phyloP scores from a whole-genome alignment of 2,113 vertebrate genomes.

The Motacilla tschutschensis region DNA sequence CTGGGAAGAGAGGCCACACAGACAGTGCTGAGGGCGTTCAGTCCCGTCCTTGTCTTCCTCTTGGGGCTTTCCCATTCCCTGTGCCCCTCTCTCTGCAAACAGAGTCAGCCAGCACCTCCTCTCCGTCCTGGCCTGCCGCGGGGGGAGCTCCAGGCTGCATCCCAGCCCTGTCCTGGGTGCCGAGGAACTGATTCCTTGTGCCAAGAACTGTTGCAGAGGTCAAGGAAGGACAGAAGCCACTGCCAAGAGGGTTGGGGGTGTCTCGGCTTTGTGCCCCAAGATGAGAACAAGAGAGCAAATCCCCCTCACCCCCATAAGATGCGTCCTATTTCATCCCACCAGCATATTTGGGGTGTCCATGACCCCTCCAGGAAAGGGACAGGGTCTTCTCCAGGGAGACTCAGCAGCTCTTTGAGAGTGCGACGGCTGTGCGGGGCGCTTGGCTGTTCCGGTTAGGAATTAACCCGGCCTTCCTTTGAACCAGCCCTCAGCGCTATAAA shows the following conservation, averaged over 20 bases:
- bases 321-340: not conserved
- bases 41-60: not conserved
- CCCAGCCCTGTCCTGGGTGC: not conserved
- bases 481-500: conserved; percentile 59
- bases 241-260: not conserved
- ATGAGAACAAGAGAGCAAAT: not conserved
- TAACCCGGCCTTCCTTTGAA: conserved; percentile 69
- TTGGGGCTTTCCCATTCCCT: not conserved
- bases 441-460: conserved; percentile 64
- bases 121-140: fast-evolving
- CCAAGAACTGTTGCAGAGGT: not conserved
- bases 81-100: not conserved
- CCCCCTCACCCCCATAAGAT: not conserved
- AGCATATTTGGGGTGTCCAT: not conserved
- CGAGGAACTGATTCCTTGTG: not conserved
- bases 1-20: not conserved
- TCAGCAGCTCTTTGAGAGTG: not conserved
- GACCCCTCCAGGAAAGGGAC: not conserved
- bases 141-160: not conserved
- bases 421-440: conserved; percentile 8
- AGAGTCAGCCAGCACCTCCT: not conserved
- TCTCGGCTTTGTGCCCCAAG: not conserved
- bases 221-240: not conserved
- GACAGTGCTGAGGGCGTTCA: fast-evolving
- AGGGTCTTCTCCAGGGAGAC: conserved; percentile 11